Percentiles rank a stretch among this genome's conserved stretches.
Conservation (phyloP, 1,140 invertebrate species). For the Eupristina koningsbergeri region DNA sequence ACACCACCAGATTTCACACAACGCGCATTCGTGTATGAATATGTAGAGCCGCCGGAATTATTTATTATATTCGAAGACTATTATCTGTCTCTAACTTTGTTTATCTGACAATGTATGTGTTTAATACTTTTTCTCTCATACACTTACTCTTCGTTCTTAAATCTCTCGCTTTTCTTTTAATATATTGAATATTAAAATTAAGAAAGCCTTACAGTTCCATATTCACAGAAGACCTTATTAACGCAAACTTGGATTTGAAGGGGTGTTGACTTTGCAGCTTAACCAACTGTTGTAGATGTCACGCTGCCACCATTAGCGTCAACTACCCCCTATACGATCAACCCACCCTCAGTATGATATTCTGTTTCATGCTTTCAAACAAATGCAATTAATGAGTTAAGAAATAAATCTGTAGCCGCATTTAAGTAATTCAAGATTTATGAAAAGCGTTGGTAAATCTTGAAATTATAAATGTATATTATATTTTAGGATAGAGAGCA, state of each 20-base stretch:
- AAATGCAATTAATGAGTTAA: conserved; percentile 56
- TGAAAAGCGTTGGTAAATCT: too few relatives aligned
- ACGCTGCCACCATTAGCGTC: neutral
- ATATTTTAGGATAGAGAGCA: too few relatives aligned
- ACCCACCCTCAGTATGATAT: too few relatives aligned
- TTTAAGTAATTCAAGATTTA: too few relatives aligned
- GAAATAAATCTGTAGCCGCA: conserved; percentile 62
- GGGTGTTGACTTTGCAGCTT: conserved; percentile 64
- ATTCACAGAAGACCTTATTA: conserved; percentile 19
- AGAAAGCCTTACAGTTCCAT: neutral
- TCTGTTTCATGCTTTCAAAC: conserved; percentile 30
- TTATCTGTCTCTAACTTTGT: conserved; percentile 7
- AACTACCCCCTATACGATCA: too few relatives aligned
- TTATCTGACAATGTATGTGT: too few relatives aligned
- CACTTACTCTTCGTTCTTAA: too few relatives aligned
- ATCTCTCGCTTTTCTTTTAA: neutral
- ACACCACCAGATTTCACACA: too few relatives aligned
- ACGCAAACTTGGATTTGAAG: conserved; percentile 10
- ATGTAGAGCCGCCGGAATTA: conserved; percentile 24
- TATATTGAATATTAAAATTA: neutral
- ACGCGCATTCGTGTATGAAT: neutral
- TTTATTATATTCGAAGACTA: too few relatives aligned
- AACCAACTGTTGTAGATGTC: conserved; percentile 18
- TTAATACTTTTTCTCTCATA: too few relatives aligned
- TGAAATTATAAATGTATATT: too few relatives aligned